Percentiles rank a stretch among this genome's conserved stretches.
These are phyloP conservation scores for Erpobdella octoculata DNA, from an alignment of 2,888 invertebrate genomes.

Conservation along the genomic window DNA sequence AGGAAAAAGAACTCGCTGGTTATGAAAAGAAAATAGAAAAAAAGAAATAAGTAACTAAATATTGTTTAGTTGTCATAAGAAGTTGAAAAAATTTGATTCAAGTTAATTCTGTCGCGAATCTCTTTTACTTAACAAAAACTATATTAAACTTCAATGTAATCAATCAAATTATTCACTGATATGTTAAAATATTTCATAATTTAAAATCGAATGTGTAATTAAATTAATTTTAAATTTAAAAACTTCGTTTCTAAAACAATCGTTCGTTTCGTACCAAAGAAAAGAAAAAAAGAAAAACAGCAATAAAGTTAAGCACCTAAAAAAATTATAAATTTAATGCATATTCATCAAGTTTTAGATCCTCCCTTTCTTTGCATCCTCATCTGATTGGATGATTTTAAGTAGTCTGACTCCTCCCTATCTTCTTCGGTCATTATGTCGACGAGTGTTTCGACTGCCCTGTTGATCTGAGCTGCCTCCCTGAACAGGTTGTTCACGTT, in stretches of 20 bases:
- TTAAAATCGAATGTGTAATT: not conserved
- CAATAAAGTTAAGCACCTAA: no score
- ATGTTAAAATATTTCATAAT: no score
- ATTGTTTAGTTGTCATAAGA: no score
- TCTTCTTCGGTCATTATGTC: slow-evolving; percentile 78
- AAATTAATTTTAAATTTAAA: not conserved
- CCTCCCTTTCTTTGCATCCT: not conserved
- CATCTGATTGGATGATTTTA: not conserved
- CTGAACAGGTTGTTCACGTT: slow-evolving; percentile 67
- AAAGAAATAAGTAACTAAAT: no score
- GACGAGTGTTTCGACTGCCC: slow-evolving; percentile 78
- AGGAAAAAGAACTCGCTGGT: no score
- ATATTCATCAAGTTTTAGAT: not conserved
- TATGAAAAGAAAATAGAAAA: no score
- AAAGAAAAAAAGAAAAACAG: not conserved
- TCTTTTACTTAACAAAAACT: no score
- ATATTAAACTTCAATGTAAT: no score
- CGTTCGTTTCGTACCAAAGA: not conserved
- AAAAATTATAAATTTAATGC: no score
- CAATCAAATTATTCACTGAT: no score
- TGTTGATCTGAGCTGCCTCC: slow-evolving; percentile 78
- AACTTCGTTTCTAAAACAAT: not conserved
- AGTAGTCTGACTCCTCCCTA: not conserved
- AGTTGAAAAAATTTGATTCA: no score
- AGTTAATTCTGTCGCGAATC: no score